Conservation (phyloP, 2,888 invertebrate genomes). For the Ormia ochracea region DNA sequence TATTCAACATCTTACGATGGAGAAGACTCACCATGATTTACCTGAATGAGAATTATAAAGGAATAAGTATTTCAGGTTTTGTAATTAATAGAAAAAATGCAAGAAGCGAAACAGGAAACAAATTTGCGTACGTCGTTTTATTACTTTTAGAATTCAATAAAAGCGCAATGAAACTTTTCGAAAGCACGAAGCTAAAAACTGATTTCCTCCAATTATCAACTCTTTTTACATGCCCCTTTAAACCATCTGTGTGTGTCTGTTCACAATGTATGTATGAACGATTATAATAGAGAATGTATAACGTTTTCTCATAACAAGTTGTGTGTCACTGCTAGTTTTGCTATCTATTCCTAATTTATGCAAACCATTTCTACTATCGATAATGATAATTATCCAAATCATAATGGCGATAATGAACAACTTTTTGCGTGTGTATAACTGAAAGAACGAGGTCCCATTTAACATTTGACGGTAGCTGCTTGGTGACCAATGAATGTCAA, state of each 20-base stretch:
- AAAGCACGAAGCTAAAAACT: too few species aligned
- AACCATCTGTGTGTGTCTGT: slow-evolving; percentile 5
- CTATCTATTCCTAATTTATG: slow-evolving; percentile 24
- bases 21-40: too few species aligned
- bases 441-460: slow-evolving; percentile 28
- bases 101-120: too few species aligned
- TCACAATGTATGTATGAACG: background rate
- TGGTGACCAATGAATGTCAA: slow-evolving; percentile 59
- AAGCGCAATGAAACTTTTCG: too few species aligned
- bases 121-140: too few species aligned
- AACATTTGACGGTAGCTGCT: slow-evolving; percentile 50
- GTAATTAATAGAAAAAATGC: too few species aligned
- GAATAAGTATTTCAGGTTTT: too few species aligned
- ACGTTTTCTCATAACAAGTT: slow-evolving; percentile 50
- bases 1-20: too few species aligned
- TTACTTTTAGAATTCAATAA: too few species aligned
- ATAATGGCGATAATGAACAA: background rate
- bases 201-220: background rate
- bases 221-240: background rate
- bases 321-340: slow-evolving; percentile 30
- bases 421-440: background rate
- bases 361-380: slow-evolving; percentile 19
- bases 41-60: too few species aligned
- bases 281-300: slow-evolving; percentile 46
- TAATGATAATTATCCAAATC: background rate